These are phyloP conservation scores for Phthorimaea operculella DNA, from an alignment of 1,140 invertebrate species.

Conservation along the genomic window DNA sequence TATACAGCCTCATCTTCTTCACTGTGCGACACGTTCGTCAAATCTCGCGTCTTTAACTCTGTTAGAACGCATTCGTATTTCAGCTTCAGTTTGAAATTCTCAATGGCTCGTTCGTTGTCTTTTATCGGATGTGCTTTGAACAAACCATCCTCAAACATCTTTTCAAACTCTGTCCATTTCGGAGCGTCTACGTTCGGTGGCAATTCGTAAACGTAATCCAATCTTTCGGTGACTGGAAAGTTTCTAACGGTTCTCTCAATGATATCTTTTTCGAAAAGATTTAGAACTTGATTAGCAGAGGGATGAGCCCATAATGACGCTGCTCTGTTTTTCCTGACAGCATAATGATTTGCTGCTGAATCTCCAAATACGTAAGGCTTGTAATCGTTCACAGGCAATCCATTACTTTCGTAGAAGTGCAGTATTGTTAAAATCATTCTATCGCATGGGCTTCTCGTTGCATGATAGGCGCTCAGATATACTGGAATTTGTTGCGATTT, in stretches of 20 bases:
- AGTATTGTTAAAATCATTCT: conserved; percentile 72
- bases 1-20: conserved; percentile 66
- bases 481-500: conserved; percentile 74
- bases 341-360: conserved; percentile 79
- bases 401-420: conserved; percentile 71
- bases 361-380: conserved; percentile 84
- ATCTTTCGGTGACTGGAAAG: conserved; percentile 69
- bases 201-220: conserved; percentile 46
- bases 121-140: conserved; percentile 20
- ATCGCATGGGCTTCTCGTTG: conserved; percentile 73
- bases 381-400: conserved; percentile 73
- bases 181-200: conserved; percentile 21
- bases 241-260: conserved; percentile 75
- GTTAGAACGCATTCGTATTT: conserved; percentile 25
- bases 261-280: conserved; percentile 72
- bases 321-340: conserved; percentile 71
- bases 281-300: conserved; percentile 76
- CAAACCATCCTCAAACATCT: conserved; percentile 21
- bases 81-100: conserved; percentile 28
- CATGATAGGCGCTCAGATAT: conserved; percentile 78
- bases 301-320: conserved; percentile 75
- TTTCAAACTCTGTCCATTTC: conserved; percentile 22
- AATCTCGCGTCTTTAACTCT: conserved; percentile 24
- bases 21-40: conserved; percentile 25
- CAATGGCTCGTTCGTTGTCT: conserved; percentile 31